Conservation (phyloP, 37 sponge, comb jelly and placozoan species). For the Petrosia ficiformis region DNA sequence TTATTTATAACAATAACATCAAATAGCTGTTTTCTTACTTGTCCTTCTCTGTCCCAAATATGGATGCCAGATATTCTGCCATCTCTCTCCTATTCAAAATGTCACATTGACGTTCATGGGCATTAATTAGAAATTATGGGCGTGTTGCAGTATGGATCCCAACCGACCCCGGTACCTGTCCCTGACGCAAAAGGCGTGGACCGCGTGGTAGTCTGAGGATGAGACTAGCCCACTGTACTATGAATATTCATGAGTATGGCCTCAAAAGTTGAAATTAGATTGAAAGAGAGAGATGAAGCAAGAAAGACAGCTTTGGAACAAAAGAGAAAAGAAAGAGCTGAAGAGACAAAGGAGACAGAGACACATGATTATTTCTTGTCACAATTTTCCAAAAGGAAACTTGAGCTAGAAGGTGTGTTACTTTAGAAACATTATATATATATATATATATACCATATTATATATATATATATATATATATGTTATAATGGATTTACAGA, state of each 20-base stretch:
- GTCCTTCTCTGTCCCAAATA: slow-evolving; percentile 99
- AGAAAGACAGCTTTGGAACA: slow-evolving; percentile 35
- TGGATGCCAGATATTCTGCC: slow-evolving; percentile 98
- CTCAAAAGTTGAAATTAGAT: background rate
- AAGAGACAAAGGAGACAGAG: slow-evolving; percentile 10
- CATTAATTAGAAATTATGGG: too few relatives aligned
- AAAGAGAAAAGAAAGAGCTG: slow-evolving; percentile 23
- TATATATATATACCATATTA: too few relatives aligned
- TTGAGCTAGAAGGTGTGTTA: background rate
- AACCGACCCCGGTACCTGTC: too few relatives aligned
- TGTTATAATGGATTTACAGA: too few relatives aligned
- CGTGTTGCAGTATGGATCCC: too few relatives aligned
- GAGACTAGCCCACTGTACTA: background rate
- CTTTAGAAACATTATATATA: too few relatives aligned
- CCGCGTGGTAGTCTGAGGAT: background rate
- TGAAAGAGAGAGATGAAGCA: slow-evolving; percentile 36
- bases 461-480: too few relatives aligned
- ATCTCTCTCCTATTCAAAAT: too few relatives aligned
- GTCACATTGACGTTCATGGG: too few relatives aligned
- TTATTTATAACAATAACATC: too few relatives aligned
- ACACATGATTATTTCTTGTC: slow-evolving; percentile 23
- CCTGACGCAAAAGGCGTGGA: too few relatives aligned
- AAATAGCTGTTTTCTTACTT: slow-evolving; percentile 52
- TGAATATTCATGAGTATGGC: background rate
- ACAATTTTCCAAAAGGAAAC: slow-evolving; percentile 24